phyloP scores from a whole-genome alignment of 2,888 invertebrate species.

The Cylloceria caligata region DNA sequence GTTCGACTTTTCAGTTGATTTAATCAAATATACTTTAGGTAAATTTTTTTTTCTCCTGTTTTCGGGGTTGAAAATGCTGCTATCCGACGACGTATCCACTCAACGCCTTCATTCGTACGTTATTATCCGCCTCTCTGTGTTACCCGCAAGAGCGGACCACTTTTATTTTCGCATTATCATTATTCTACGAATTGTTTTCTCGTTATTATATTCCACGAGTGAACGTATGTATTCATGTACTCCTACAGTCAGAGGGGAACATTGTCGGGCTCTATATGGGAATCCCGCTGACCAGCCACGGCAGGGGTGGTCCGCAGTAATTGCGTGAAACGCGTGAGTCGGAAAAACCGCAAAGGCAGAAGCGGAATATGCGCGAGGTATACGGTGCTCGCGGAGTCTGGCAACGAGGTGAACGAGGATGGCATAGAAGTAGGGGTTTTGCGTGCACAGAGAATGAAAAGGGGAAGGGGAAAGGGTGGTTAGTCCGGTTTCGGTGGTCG shows the following conservation, averaged over 20 bases:
- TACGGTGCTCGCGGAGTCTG: slow-evolving; percentile 60
- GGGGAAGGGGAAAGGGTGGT: slow-evolving; percentile 19
- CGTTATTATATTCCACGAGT: slow-evolving; percentile 51
- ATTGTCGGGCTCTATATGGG: slow-evolving; percentile 14
- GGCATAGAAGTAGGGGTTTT: background rate
- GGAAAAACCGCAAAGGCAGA: slow-evolving; percentile 71
- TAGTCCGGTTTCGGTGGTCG: slow-evolving; percentile 65
- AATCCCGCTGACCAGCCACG: slow-evolving; percentile 7
- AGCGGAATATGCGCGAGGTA: slow-evolving; percentile 66
- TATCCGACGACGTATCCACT: background rate
- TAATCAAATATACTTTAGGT: background rate
- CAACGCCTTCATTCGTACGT: slow-evolving; percentile 14
- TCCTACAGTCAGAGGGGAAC: background rate
- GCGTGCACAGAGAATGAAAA: slow-evolving; percentile 11
- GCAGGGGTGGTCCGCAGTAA: slow-evolving; percentile 56
- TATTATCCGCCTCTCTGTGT: background rate
- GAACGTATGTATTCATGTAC: background rate
- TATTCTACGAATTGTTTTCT: slow-evolving; percentile 58
- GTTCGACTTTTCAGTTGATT: background rate
- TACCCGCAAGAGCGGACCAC: background rate
- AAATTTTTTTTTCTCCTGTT: background rate
- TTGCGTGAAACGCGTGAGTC: slow-evolving; percentile 71
- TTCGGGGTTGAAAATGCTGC: background rate
- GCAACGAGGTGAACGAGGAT: slow-evolving; percentile 39
- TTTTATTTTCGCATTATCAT: slow-evolving; percentile 55